Base-by-base conservation (phyloP, 1,140 invertebrate genomes). In the Tetramorium simillimum region DNA sequence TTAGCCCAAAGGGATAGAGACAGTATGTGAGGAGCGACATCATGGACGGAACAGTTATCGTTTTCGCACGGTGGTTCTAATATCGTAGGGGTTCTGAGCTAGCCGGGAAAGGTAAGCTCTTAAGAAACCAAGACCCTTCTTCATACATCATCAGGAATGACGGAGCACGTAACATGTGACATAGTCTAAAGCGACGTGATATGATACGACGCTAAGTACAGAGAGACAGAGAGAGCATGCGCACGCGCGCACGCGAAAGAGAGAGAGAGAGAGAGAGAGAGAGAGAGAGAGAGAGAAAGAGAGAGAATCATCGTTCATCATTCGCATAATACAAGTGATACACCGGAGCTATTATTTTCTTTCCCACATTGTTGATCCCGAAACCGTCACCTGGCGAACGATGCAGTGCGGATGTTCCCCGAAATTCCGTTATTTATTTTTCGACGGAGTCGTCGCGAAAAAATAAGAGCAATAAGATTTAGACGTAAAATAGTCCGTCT, bases 131-230 rank as follows among this genome's bases (percentile, higher is more conserved):
- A 40, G 65, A 80, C 80, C 28, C 84, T 87, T 87, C 84, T 86
- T 85, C 88, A 86, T 90, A 87, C 43, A 88, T 87, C 86, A 89
- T 67, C 80, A 62, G 49, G 75, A 90, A 88, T 85, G 86, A 88
- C 90, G 70, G 76, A 73, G 86, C 73, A 86, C 49, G 81, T 78
- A 85, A 91, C 69, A 65, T 72, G 75, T 60, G 72, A 69, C 63
- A 37, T 40, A 67, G 53, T 62, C 40, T 84, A 73, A 78, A 60
- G 58, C 43, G 49, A 84, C 40, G 82, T 80, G 86, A 85, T 69
- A 69, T 40, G 62, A 85, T 28, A 37, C 14, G 58, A 86, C 88
- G 67, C 37, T 78, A 33, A 81, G 43, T 77, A 56, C 63, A 80
- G 62, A 85, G 73, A 43, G n/a, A 67, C 10, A 60, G 24, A 60